Base-by-base conservation (phyloP, 2,797 vertebrate genomes). In the Chelidonichthys spinosus region DNA sequence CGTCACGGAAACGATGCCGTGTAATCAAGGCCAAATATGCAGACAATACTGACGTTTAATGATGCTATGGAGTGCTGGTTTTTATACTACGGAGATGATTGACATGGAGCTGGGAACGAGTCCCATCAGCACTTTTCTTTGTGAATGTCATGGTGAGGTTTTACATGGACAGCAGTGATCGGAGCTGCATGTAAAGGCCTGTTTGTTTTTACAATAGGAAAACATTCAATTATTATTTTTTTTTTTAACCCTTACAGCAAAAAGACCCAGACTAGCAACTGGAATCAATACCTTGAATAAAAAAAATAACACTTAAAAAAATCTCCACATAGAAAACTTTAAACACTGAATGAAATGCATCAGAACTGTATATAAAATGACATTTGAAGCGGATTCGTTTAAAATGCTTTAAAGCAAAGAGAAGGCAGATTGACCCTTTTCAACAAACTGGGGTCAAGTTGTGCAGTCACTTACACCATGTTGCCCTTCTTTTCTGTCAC, bases 231-330 rank as follows among this genome's bases (percentile, higher is more conserved):
- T 6, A 7, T 14, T 25, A n/a, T 32, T 7, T 46, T 46, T 59
- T 2, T 33, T 63, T 74, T 37, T 8, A 42, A 69, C 72, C 46
- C 60, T 62, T 40, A 46, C 69, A 17, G 70, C 58, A 63, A 78
- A 70, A 66, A 81, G 58, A 82, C 5, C 42, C 52, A 60, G 43
- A 39, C 39, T 7, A 59, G 72, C 25, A 70, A 67, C 52, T 73
- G 50, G 36, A 65, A 68, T 73, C 49, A 79, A 85, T 44, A 74
- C 52, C 35, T 49, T 42, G 36, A 52, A 66, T 83, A 83, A 81
- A 90, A 61, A 54, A 85, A 81, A 82, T 13, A 79, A 82, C 72
- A 69, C 68, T 39, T 85, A 79, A 80, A 89, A 88, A 86, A 76
- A 77, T 72, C 58, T n/a, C 39, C 78, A 81, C 69, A 46, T 87